Evolutionary conservation across 2,888 invertebrate species (phyloP), one percentile per base, ranked within the genome.

Genomic region (Busseola fusca): DNA sequence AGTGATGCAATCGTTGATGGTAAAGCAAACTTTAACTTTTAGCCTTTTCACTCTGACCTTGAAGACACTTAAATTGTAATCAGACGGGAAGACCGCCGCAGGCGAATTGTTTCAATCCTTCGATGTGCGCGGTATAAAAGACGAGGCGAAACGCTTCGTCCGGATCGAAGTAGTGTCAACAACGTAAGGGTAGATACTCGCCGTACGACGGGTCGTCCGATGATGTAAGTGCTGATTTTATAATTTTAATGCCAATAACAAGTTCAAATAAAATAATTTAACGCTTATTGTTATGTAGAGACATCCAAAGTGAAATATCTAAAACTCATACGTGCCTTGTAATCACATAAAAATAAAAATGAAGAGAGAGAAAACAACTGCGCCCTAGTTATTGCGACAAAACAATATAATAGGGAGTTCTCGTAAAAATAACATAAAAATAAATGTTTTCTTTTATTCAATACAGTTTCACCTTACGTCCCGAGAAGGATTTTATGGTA

Each of bases 391-490:
- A 79, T 76, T 57, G 60, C 78, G 74, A 75, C 77, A 69, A 76
- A 85, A 85, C 80, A 81, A 72, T 78, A 75, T 83, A 80, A 83
- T 83, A 74, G 83, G 63, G 62, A 67, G 37, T 37, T 52, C 68
- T 77, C 84, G 76, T 86, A 81, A 86, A 87, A 86, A 83, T 81
- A 84, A 77, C 83, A 83, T 85, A 83, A 84, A 85, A 86, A 74
- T 84, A 84, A 87, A 87, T 85, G 82, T 84, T 85, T 86, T 80
- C 81, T 83, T 82, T 77, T 85, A 85, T 85, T 83, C 84, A 80
- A 83, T 85, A 84, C 81, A 81, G 82, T 84, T 84, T 84, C 83
- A 85, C 83, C 84, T 86, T 82, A 81, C 83, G 65, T 59, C 40
- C 74, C 63, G n/a, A 74, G 78, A 64, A 79, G 63, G 73, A 71